Base-by-base conservation (phyloP, 2,797 vertebrate species). In the Molossus alvarezi region DNA sequence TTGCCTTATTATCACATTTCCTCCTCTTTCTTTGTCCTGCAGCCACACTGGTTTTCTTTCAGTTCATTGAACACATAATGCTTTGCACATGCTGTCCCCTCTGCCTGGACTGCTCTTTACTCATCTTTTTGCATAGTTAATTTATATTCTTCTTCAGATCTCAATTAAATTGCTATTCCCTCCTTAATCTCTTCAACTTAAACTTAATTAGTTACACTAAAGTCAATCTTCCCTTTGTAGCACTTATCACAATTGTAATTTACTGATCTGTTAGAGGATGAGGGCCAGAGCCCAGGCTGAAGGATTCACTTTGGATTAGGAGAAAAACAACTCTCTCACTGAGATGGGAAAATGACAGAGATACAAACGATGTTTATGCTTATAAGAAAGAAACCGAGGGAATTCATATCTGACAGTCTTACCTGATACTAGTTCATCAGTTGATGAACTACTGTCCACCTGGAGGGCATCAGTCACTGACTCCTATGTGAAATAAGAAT, bases 391-490 rank as follows among this genome's bases (percentile, higher is more conserved):
- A 84, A 85, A 88, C 33, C 53, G 29, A 85, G 23, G 21, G 23
- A 55, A 17, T 29, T 95, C 21, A 76, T 3, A 87, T 33, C 20
- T 57, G 69, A 64, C 55, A 87, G 25, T 97, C 98, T 98, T 97
- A 99, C 99, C 97, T 97, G 98, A 98, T 88, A 94, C 96, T 94
- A 96, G 37, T 72, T 98, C 98, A 96, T 87, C 95, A 79, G 82
- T 79, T 92, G 95, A 97, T 80, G 95, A 94, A 95, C 91, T 97
- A 60, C 84, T 97, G 62, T 97, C 96, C 95, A 75, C 96, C 90
- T 97, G 93, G 45, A 76, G 94, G 83, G 45, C 80, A 91, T 95
- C 91, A 33, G 53, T n/a, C 65, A 88, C 58, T 73, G 97, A 97
- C 62, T 97, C 97, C 99, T 99, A 96, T 86, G 97, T 58, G 60